Conservation (phyloP, 2,113 vertebrate species). For the Potamarius usumacintae region DNA sequence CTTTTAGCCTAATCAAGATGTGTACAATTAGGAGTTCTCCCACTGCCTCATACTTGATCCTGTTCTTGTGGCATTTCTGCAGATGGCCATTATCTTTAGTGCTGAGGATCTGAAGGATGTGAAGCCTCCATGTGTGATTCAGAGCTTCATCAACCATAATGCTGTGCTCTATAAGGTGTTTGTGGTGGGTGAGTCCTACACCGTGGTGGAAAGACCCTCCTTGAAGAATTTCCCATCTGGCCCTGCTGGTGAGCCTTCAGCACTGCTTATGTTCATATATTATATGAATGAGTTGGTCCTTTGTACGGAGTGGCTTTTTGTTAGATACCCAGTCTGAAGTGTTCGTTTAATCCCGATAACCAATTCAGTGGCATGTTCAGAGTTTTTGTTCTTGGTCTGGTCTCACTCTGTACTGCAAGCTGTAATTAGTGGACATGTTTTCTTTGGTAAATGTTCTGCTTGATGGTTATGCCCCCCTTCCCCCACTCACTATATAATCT, state of each 20-base stretch:
- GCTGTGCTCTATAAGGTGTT: constrained; percentile 98
- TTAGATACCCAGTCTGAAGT: not conserved
- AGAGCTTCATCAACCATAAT: constrained; percentile 99
- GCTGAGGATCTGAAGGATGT: constrained; percentile 90
- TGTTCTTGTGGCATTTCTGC: constrained; percentile 18
- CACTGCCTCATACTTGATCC: not conserved
- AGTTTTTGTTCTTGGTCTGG: not conserved
- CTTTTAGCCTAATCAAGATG: constrained; percentile 1
- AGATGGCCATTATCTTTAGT: constrained; percentile 99
- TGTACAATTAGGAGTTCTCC: not conserved
- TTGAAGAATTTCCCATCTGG: constrained; percentile 97
- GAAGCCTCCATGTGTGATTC: constrained; percentile 91
- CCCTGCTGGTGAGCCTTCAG: constrained; percentile 78
- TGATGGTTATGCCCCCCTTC: not conserved
- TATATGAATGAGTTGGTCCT: not conserved
- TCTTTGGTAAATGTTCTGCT: not conserved
- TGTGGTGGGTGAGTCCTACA: constrained; percentile 94
- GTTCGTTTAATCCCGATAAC: too few relatives aligned
- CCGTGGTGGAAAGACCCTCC: constrained; percentile 93
- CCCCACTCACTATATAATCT: not conserved
- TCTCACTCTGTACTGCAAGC: not conserved
- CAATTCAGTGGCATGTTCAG: not conserved
- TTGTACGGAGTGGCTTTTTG: not conserved
- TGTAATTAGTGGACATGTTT: not conserved
- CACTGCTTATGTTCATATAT: not conserved